phyloP scores from a whole-genome alignment of 2,797 vertebrate genomes.

The Enteromius anoplus region DNA sequence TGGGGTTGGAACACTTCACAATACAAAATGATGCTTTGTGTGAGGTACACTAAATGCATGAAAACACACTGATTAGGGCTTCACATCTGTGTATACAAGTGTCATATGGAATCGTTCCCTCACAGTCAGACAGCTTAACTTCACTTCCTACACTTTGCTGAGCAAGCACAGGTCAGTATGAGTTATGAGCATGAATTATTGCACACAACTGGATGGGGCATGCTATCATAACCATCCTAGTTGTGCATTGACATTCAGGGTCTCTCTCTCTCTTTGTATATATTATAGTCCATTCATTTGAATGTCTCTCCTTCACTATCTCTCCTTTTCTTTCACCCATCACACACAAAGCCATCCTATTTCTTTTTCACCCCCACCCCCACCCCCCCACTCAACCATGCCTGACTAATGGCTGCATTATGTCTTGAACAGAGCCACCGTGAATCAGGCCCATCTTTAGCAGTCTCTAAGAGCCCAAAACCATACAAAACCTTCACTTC shows the following conservation, averaged over 20 bases:
- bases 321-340: neutral
- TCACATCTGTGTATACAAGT: conserved; percentile 39
- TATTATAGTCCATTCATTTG: neutral
- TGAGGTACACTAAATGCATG: conserved; percentile 25
- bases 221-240: conserved; percentile 8
- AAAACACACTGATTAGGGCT: conserved; percentile 10
- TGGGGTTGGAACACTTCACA: conserved; percentile 7
- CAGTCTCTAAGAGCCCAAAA: conserved; percentile 50
- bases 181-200: conserved; percentile 25
- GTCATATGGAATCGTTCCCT: conserved; percentile 23
- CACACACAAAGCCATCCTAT: conserved; percentile 38
- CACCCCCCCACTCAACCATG: conserved; percentile 5
- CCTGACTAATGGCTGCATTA: conserved; percentile 46
- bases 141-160: conserved; percentile 43
- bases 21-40: conserved; percentile 19
- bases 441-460: conserved; percentile 51
- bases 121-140: neutral
- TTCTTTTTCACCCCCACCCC: conserved; percentile 7
- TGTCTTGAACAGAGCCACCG: conserved; percentile 27
- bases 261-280: neutral
- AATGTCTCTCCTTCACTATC: neutral
- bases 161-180: conserved; percentile 38
- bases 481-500: conserved; percentile 42
- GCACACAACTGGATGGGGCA: conserved; percentile 31
- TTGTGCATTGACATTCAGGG: neutral